Evolutionary conservation across 1,140 invertebrate species (phyloP), one percentile per base, ranked within the genome.

Genomic region (Bombus confusus): DNA sequence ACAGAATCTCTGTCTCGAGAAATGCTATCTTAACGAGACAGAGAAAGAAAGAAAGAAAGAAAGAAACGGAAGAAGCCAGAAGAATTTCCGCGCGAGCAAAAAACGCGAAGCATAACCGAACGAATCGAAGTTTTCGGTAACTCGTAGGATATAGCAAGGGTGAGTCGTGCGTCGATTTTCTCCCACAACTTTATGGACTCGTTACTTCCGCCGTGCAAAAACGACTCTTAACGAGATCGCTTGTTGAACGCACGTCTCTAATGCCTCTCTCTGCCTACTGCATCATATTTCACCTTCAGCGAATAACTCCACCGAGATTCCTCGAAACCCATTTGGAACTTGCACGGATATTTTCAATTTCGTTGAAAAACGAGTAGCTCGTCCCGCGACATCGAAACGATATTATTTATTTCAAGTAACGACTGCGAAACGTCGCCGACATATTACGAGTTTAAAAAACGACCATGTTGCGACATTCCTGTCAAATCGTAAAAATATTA

Each of bases 181-280:
- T 9, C 18, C 31, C 31, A 28, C 47, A 85, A 76, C 73, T 79
- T 78, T 39, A 74, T 22, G 66, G 43, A 76, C 81, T 89, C 83
- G 83, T 85, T 85, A 86, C 79, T 80, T 76, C 64, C 31, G 78
- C 52, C 39, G 69, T 34, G 69, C 28, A 80, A 86, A 73, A 88
- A 75, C 82, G 37, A 69, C 79, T 52, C 59, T 43, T 86, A 88
- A 88, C 80, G 75, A 86, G 80, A 83, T 77, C 75, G 79, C 72
- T 86, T 83, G 84, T 88, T 80, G 85, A 81, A 85, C 83, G 72
- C 43, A n/a, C 75, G 71, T 69, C 77, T 74, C 76, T 86, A 72
- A 84, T 75, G 62, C 66, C 59, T 9, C 31, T 31, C 22, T 28
- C 66, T 72, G 34, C 66, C 34, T 18, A 13, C 52, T 74, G 81